Evolutionary conservation across 2,113 vertebrate species (phyloP), one percentile per base, ranked within the genome.

Genomic region (Chloebia gouldiae): DNA sequence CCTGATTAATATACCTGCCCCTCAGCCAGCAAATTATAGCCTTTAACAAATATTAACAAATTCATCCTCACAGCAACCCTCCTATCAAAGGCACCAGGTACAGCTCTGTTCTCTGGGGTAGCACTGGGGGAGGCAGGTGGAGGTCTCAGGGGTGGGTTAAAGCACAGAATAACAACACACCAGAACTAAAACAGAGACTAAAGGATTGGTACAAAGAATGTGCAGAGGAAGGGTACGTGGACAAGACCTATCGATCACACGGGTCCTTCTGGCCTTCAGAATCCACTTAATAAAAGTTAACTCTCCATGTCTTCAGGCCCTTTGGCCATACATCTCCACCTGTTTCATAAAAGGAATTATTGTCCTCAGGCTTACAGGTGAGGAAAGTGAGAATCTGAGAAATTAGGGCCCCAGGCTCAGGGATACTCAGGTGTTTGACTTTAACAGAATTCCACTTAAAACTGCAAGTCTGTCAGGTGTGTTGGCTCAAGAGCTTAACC

Each of bases 271-370:
- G 86, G 86, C 72, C 92, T 86, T 71, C 63, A 87, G 53, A 96
- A 97, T 69, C 61, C 71, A 77, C 84, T 86, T 85, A 95, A 89
- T 84, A 80, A 44, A 81, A 95, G 84, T 94, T 90, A 95, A 61
- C 20, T 91, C 50, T 76, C 47, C 71, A 77, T 81, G 65, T 70
- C 78, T 92, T 85, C 5, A 2, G 61, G 57, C 53, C 59, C 33
- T 87, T 89, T 81, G 59, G 89, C 84, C 45, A 39, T 91, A 82
- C 33, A 33, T 71, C 53, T 92, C 83, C 82, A 69, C 51, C 40
- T 61, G 6, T 65, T 95, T 90, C 90, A 92, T 87, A 93, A 76
- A 92, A 35, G 81, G 75, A 91, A 95, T 93, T 78, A 71, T 86
- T 89, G 39, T 83, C 37, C 53, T 84, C 70, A 72, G 69, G 37